Conservation (phyloP, 2,113 vertebrate genomes). For the Colius striatus region DNA sequence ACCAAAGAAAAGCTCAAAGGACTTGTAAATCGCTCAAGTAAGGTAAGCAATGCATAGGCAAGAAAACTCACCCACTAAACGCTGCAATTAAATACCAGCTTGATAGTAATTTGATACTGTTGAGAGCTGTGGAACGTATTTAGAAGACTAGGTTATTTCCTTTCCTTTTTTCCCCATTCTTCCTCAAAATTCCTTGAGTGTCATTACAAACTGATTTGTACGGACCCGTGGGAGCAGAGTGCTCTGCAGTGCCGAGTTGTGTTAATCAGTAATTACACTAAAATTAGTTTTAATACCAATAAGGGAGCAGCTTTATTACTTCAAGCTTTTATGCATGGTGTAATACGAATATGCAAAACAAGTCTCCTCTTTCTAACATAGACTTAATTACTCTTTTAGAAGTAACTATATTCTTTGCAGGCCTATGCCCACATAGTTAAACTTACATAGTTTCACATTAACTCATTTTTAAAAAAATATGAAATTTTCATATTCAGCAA, state of each 20-base stretch:
- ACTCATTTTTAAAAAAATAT: background rate
- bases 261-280: constrained; percentile 33
- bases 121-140: background rate
- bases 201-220: background rate
- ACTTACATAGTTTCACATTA: too few relatives aligned
- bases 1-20: background rate
- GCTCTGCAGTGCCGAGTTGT: background rate
- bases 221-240: background rate
- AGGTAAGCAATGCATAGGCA: background rate
- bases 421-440: background rate
- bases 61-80: background rate
- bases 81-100: background rate
- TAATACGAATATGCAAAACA: background rate
- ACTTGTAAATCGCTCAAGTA: background rate
- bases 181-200: background rate
- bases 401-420: background rate
- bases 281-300: constrained; percentile 22
- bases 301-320: background rate
- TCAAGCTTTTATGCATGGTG: background rate
- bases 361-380: background rate
- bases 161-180: background rate
- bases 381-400: background rate
- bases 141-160: background rate
- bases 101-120: background rate
- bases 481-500: background rate